phyloP scores from a whole-genome alignment of 1,140 invertebrate genomes.

The Drosophila takahashii region DNA sequence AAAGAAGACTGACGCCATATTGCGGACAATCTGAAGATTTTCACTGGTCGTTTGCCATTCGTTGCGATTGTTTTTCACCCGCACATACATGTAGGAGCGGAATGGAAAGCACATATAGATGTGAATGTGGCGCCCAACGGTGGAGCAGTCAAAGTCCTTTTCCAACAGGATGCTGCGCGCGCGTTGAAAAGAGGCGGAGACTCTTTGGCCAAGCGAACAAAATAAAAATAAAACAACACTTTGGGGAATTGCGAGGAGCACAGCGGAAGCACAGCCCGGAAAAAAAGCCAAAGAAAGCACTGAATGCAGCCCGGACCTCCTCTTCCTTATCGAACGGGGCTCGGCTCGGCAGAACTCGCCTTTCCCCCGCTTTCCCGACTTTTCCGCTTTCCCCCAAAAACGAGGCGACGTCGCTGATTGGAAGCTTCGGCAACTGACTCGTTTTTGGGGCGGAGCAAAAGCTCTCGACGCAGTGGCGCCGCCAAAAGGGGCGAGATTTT shows the following conservation, averaged over 20 bases:
- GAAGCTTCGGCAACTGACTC: constrained; percentile 65
- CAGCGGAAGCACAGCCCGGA: constrained; percentile 4
- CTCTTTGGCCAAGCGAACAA: constrained; percentile 47
- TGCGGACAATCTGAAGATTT: constrained; percentile 41
- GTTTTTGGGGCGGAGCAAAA: constrained; percentile 80
- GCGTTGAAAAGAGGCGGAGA: constrained; percentile 84
- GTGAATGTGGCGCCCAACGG: constrained; percentile 37
- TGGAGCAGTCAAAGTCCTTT: constrained; percentile 39
- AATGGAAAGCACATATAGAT: constrained; percentile 5
- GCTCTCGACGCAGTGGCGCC: constrained; percentile 65
- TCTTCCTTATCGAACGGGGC: constrained; percentile 9
- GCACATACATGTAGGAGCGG: constrained; percentile 70
- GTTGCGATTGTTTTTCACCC: constrained; percentile 59
- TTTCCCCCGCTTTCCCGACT: constrained; percentile 28
- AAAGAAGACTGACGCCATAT: constrained; percentile 66
- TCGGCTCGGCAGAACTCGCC: constrained; percentile 29
- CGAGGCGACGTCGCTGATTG: constrained; percentile 69
- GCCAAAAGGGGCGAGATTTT: constrained; percentile 16
- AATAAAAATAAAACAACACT: constrained; percentile 41
- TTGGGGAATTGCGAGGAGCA: constrained; percentile 31
- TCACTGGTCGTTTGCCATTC: constrained; percentile 67
- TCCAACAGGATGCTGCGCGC: constrained; percentile 75
- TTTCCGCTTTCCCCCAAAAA: constrained; percentile 37
- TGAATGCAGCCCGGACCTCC: constrained; percentile 36
- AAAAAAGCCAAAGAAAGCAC: constrained; percentile 41